Evolutionary conservation across 2,888 invertebrate genomes (phyloP).

Genomic region (Anodontia alba): DNA sequence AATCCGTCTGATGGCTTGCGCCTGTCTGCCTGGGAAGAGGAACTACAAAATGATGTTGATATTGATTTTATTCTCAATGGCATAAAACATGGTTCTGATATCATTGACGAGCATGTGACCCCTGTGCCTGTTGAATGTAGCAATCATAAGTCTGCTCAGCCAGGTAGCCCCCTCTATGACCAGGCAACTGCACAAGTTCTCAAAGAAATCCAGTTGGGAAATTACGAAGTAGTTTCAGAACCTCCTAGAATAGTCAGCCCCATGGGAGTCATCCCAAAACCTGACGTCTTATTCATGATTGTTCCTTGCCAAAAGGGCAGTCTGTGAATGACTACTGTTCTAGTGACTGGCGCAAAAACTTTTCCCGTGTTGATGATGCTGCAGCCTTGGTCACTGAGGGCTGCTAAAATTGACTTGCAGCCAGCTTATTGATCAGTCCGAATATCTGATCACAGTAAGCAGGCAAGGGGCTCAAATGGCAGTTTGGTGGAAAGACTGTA

Average conservation of each 20-base stretch:
- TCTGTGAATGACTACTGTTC: background rate
- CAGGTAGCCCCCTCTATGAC: background rate
- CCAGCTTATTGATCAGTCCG: background rate
- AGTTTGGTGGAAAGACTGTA: background rate
- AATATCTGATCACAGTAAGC: background rate
- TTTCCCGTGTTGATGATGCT: conserved; percentile 25
- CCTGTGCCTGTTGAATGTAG: background rate
- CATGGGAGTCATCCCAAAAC: background rate
- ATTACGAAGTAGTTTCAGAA: background rate
- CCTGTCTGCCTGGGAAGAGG: conserved; percentile 1
- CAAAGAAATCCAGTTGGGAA: background rate
- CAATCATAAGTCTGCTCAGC: background rate
- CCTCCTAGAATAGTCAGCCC: background rate
- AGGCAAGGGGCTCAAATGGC: background rate
- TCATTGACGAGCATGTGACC: background rate
- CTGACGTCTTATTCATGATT: background rate
- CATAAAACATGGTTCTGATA: background rate
- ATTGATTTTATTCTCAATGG: background rate
- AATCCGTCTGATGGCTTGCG: background rate
- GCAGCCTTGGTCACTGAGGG: conserved; percentile 1
- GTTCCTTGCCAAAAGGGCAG: background rate
- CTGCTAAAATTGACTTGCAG: background rate
- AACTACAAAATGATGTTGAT: background rate
- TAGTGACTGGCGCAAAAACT: background rate
- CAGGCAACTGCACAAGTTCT: background rate